Base-by-base conservation (phyloP, 2,797 vertebrate genomes). In the Vultur gryphus region DNA sequence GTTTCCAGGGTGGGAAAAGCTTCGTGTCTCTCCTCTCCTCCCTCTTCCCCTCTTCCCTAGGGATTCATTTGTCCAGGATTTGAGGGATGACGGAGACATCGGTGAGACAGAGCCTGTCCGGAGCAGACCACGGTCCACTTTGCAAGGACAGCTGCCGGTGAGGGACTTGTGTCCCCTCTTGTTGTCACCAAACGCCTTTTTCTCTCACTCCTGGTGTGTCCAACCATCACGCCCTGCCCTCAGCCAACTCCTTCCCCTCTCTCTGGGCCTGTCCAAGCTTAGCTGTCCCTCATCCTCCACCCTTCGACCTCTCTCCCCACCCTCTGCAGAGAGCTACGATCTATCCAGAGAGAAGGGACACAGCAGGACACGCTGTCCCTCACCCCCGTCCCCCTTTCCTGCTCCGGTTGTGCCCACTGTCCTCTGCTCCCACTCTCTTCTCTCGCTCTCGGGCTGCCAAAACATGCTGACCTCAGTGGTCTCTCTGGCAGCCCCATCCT, bases 191-290 rank as follows among this genome's bases (percentile, higher is more conserved):
- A 26, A 70, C 39, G 13, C n/a, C 70, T 64, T 33, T 64, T 33
- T 26, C 67, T 57, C 3, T 55, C 16, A 0, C 25, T n/a, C 2
- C 33, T 26, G 59, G 3, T 3, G 54, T 26, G 18, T 41, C 72
- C 64, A 49, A 0, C 11, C 37, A 13, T 15, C 31, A 7, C 1
- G 0, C 10, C 54, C 13, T 49, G 9, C 37, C 55, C 49, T 67
- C 41, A 6, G 5, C 17, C 44, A 65, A 3, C 62, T 61, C 29
- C 33, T 51, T 41, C 35, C 24, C 43, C 18, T 64, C 35, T 19
- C 37, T 61, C 55, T 49, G 9, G 7, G 14, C 25, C 16, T 16
- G 37, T 24, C 76, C 11, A 2, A 8, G 31, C 17, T 9, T 18
- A 18, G 17, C 65, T n/a, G 26, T 57, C 54, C 67, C 29, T 3